Evolutionary conservation across 2,113 vertebrate species (phyloP).

Genomic region (Entosphenus tridentatus): DNA sequence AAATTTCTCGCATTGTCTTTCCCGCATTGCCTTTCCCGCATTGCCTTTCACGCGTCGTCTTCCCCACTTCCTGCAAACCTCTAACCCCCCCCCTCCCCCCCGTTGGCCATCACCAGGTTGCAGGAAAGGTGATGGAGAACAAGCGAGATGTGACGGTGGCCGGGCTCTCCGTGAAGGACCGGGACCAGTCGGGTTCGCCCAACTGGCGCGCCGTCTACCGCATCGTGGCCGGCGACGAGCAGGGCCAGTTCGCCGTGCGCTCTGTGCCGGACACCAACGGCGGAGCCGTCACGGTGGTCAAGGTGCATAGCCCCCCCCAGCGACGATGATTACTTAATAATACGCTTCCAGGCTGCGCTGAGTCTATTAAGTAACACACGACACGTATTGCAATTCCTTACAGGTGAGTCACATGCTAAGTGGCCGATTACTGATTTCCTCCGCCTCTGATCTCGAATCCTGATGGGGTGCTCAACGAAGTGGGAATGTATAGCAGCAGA

Average conservation of each 20-base stretch:
- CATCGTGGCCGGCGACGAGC: constrained; percentile 66
- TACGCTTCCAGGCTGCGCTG: no score
- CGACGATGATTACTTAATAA: no score
- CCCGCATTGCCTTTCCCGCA: background rate
- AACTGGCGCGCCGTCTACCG: constrained; percentile 85
- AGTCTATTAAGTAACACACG: no score
- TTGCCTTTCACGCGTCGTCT: background rate
- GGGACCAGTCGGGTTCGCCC: constrained; percentile 61
- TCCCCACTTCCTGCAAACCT: background rate
- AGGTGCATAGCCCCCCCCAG: constrained; percentile 25
- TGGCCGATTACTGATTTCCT: no score
- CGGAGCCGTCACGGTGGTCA: constrained; percentile 71
- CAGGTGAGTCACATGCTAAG: no score
- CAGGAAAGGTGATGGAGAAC: constrained; percentile 67
- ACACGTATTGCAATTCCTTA: no score
- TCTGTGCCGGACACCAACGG: constrained; percentile 64
- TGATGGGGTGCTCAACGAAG: no score
- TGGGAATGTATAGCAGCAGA: no score
- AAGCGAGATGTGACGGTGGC: constrained; percentile 53
- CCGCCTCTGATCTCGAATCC: no score
- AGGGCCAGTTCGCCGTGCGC: constrained; percentile 52
- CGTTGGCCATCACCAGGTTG: constrained; percentile 27
- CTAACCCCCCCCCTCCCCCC: background rate
- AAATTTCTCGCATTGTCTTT: background rate
- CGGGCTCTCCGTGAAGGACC: constrained; percentile 62